These are phyloP conservation scores for Podocnemis expansa DNA, from an alignment of 2,113 vertebrate species.

Conservation along the genomic window DNA sequence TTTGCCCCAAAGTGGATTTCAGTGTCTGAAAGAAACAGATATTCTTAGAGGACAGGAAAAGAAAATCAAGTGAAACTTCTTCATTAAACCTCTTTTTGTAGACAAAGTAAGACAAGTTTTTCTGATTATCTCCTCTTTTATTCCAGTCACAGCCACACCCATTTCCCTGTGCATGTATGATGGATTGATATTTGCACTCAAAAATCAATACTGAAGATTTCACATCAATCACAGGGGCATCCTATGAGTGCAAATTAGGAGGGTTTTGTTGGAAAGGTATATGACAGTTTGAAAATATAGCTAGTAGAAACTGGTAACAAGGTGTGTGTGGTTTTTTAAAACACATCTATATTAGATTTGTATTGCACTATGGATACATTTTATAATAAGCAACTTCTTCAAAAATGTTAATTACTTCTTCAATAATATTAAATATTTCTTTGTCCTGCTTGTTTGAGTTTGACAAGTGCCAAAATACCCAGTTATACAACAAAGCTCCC, in stretches of 20 bases:
- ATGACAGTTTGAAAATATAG: neutral
- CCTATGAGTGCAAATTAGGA: neutral
- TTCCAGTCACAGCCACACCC: neutral
- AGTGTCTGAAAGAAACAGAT: neutral
- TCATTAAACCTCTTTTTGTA: no score
- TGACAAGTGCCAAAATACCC: constrained; percentile 17
- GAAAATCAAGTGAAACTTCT: neutral
- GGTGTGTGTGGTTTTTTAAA: neutral
- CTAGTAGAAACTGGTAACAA: neutral
- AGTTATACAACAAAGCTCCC: constrained; percentile 36
- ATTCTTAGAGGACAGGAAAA: neutral
- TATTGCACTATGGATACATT: no score
- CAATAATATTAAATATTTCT: constrained; percentile 13
- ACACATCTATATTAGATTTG: neutral
- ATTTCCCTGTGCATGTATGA: neutral
- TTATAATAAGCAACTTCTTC: neutral
- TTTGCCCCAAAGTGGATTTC: neutral
- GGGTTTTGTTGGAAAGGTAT: neutral
- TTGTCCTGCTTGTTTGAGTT: neutral
- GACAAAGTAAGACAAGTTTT: rapidly evolving
- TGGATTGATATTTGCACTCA: neutral
- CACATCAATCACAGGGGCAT: neutral
- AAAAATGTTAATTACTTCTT: constrained; percentile 6
- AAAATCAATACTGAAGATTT: neutral
- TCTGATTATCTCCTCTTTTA: neutral